These are phyloP conservation scores for Crambe crambe DNA, from an alignment of 37 sponge, comb jelly and placozoan species.

Conservation along the genomic window DNA sequence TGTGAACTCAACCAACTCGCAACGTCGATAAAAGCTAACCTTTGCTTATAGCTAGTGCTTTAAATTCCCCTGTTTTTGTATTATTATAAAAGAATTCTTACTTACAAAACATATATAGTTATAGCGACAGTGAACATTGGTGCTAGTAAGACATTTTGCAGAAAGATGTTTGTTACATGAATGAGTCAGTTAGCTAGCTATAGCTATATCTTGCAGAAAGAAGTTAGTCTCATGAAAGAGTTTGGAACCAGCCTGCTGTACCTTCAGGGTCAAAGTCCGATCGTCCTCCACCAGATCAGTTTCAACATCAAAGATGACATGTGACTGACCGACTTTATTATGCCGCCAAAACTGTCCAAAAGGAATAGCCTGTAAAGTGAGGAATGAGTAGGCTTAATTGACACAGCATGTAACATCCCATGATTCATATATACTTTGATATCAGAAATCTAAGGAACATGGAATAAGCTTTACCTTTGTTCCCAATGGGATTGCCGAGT, in stretches of 20 bases:
- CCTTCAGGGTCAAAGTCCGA: slow-evolving; percentile 13
- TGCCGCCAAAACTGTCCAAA: slow-evolving; percentile 74
- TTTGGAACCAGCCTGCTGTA: slow-evolving; percentile 38
- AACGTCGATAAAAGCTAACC: no score
- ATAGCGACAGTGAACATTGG: not conserved
- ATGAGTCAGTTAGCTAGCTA: no score
- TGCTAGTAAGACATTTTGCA: not conserved
- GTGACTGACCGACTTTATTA: slow-evolving; percentile 52
- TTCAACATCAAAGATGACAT: slow-evolving; percentile 32
- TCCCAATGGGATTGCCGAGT: slow-evolving; percentile 14
- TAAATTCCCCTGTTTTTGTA: no score
- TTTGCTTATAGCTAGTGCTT: no score
- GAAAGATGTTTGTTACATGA: not conserved
- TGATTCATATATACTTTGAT: not conserved
- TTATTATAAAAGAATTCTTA: not conserved
- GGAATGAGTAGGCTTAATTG: not conserved
- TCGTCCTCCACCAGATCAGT: not conserved
- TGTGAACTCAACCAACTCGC: no score
- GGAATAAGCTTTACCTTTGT: no score
- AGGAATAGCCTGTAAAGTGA: slow-evolving; percentile 43
- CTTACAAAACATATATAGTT: not conserved
- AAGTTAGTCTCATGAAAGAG: slow-evolving; percentile 26
- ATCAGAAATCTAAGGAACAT: no score
- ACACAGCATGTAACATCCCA: not conserved
- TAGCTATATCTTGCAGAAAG: no score